These are phyloP conservation scores for Himalopsyche japonica DNA, from an alignment of 2,888 invertebrate species.

Conservation along the genomic window DNA sequence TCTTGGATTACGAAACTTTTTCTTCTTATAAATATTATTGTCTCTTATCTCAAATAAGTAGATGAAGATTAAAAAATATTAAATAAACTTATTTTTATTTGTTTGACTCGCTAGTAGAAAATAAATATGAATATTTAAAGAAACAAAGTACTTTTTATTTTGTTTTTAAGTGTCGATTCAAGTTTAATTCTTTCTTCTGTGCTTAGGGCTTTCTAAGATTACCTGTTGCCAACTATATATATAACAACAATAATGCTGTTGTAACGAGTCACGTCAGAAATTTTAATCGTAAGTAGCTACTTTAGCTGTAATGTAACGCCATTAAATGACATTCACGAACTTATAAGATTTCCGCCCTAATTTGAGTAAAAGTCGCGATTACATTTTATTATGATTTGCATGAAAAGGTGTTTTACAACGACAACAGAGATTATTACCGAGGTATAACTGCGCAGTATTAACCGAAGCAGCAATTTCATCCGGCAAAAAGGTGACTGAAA, in stretches of 20 bases:
- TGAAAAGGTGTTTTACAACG: not conserved
- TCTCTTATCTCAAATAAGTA: too few relatives aligned
- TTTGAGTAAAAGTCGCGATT: not conserved
- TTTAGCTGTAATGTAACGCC: not conserved
- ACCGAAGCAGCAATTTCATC: not conserved
- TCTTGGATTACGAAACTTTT: too few relatives aligned
- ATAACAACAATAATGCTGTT: not conserved
- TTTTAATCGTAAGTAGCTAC: not conserved
- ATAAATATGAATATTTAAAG: not conserved
- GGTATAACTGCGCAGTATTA: not conserved
- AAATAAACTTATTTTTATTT: too few relatives aligned
- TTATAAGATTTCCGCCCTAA: not conserved
- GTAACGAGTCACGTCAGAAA: not conserved
- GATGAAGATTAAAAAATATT: too few relatives aligned
- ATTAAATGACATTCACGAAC: not conserved
- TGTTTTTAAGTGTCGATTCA: not conserved
- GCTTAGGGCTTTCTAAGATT: not conserved
- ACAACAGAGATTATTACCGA: not conserved
- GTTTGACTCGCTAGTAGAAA: too few relatives aligned
- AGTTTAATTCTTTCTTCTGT: not conserved
- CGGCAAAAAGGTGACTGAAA: not conserved
- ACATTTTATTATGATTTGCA: not conserved
- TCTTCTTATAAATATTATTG: too few relatives aligned
- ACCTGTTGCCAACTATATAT: not conserved
- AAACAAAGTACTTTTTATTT: not conserved